These are phyloP conservation scores for Darevskia nairensis DNA, from an alignment of 2,797 vertebrate genomes.

Conservation along the genomic window DNA sequence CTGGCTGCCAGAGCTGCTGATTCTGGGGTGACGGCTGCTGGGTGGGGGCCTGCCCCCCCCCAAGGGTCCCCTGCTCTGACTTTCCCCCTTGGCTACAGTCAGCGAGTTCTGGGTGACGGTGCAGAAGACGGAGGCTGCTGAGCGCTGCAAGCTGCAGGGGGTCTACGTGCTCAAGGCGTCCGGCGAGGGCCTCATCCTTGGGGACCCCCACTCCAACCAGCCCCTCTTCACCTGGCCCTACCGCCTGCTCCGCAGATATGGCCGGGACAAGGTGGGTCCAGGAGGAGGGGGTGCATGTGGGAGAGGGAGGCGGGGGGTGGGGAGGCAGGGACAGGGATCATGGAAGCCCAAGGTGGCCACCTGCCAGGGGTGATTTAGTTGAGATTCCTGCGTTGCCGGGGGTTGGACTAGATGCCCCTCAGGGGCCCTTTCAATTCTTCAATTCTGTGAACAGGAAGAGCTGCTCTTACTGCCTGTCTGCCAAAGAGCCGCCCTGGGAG, in stretches of 20 bases:
- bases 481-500: too few relatives aligned
- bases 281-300: background rate
- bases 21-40: background rate
- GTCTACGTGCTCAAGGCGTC: constrained; percentile 89
- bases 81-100: constrained; percentile 71
- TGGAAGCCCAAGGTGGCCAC: too few relatives aligned
- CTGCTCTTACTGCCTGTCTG: background rate
- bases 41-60: too few relatives aligned
- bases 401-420: too few relatives aligned
- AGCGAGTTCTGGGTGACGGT: constrained; percentile 91
- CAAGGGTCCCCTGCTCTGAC: background rate
- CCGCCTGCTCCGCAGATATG: constrained; percentile 93
- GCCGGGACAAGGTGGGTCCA: constrained; percentile 90
- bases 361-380: too few relatives aligned
- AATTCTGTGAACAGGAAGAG: background rate
- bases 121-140: constrained; percentile 92
- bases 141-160: constrained; percentile 88
- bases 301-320: background rate
- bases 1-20: background rate
- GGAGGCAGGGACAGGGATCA: too few relatives aligned
- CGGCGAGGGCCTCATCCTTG: constrained; percentile 82
- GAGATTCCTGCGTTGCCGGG: too few relatives aligned
- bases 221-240: constrained; percentile 90
- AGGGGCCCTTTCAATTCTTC: too few relatives aligned
- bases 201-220: constrained; percentile 83